phyloP scores from a whole-genome alignment of 2,113 vertebrate genomes.

The Triplophysa siluroides region DNA sequence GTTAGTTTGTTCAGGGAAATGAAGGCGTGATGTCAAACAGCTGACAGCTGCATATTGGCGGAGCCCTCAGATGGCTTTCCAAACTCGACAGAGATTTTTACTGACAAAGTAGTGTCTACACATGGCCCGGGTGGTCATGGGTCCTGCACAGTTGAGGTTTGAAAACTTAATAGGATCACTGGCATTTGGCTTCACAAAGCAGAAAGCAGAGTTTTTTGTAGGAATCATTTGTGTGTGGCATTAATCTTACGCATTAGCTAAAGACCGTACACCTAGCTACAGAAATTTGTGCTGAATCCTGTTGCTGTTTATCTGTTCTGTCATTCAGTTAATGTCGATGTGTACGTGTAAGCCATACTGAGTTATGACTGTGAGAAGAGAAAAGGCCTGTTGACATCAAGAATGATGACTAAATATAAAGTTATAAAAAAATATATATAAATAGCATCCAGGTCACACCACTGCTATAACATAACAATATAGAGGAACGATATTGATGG shows the following conservation, averaged over 20 bases:
- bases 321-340: slow-evolving; percentile 30
- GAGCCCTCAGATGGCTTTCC: not conserved
- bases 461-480: not conserved
- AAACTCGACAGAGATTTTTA: slow-evolving; percentile 15
- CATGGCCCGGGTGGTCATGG: slow-evolving; percentile 34
- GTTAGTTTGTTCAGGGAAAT: slow-evolving; percentile 18
- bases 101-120: slow-evolving; percentile 16
- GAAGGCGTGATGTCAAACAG: slow-evolving; percentile 27
- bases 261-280: not conserved
- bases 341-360: not conserved
- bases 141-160: not conserved
- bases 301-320: not conserved
- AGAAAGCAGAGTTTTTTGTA: not conserved
- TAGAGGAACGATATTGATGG: too few relatives aligned
- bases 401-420: too few relatives aligned
- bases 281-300: not conserved
- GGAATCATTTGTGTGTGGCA: not conserved
- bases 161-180: too few relatives aligned
- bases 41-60: slow-evolving; percentile 18
- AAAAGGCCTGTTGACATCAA: too few relatives aligned
- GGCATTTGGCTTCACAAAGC: not conserved
- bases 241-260: not conserved
- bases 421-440: too few relatives aligned
- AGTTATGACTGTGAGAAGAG: not conserved
- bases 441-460: too few relatives aligned